These are phyloP conservation scores for Daphoenositta chrysoptera DNA, from an alignment of 2,113 vertebrate species.

Conservation along the genomic window DNA sequence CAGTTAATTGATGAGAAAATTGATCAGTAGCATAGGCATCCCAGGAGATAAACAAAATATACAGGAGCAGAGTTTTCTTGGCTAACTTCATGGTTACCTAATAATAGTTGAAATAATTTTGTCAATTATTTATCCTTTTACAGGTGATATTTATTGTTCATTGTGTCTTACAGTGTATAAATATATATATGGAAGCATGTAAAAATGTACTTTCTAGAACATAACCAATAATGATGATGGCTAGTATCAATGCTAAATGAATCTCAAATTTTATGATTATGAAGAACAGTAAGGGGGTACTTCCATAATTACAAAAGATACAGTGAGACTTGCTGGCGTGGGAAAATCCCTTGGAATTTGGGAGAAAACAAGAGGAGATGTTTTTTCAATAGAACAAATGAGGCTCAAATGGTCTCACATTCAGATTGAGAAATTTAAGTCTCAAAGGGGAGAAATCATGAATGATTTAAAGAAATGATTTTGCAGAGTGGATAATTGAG, in stretches of 20 bases:
- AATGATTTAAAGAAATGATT: not conserved
- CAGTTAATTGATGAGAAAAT: not conserved
- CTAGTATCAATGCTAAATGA: not conserved
- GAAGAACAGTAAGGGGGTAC: not conserved
- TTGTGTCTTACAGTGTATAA: not conserved
- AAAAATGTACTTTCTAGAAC: not conserved
- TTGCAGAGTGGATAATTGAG: not conserved
- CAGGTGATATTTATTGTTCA: not conserved
- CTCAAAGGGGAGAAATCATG: not conserved
- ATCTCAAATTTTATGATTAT: not conserved
- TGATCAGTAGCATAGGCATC: too few relatives aligned
- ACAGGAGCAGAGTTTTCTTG: not conserved
- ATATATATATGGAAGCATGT: not conserved
- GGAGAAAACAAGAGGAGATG: not conserved
- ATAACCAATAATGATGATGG: not conserved
- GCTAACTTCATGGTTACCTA: not conserved
- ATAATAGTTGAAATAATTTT: not conserved
- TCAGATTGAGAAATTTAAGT: not conserved
- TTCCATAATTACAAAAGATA: not conserved
- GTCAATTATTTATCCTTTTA: not conserved
- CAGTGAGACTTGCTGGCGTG: not conserved
- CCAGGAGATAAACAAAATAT: not conserved
- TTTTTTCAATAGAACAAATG: not conserved
- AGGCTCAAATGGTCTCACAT: not conserved
- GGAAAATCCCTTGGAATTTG: not conserved